A percentile compares a stretch with the other conserved stretches of the same genome.
Conservation (phyloP, 2,797 vertebrate genomes). For the Sebastes variabilis region DNA sequence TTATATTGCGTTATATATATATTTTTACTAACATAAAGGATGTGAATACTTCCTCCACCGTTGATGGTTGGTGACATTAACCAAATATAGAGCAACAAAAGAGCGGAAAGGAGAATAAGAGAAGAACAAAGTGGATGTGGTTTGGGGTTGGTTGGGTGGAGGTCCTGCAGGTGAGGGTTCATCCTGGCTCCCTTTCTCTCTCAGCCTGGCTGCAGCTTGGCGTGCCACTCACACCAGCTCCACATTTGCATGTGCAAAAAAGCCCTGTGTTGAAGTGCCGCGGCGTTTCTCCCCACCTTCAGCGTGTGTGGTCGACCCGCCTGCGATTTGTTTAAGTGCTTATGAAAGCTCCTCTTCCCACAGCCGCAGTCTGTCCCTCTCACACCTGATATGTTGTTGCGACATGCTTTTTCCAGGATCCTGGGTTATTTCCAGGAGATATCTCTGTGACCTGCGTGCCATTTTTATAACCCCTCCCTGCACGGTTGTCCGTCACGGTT, state of each 20-base stretch:
- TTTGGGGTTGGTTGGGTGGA: conserved; percentile 29
- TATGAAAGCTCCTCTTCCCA: conserved; percentile 47
- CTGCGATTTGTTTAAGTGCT: conserved; percentile 64
- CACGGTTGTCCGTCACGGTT: conserved; percentile 63
- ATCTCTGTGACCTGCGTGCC: background rate
- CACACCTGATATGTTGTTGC: conserved; percentile 34
- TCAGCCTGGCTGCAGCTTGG: conserved; percentile 40
- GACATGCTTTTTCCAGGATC: conserved; percentile 49
- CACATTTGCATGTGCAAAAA: conserved; percentile 77
- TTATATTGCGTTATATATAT: background rate
- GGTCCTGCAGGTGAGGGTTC: conserved; percentile 70
- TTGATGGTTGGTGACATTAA: background rate
- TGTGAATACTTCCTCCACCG: background rate
- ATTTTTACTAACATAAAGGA: background rate
- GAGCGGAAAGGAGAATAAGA: conserved; percentile 42
- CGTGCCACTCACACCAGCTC: conserved; percentile 44
- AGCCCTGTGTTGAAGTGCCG: conserved; percentile 39
- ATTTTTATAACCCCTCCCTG: background rate
- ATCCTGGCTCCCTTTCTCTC: background rate
- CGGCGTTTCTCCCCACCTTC: background rate
- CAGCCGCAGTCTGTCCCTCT: conserved; percentile 28
- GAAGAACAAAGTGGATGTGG: conserved; percentile 18
- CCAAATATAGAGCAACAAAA: conserved; percentile 32
- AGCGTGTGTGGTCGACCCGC: conserved; percentile 49
- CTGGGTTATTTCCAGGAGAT: conserved; percentile 50